Percentiles rank a stretch among this genome's conserved stretches.
Conservation (phyloP, 37 sponge, comb jelly and placozoan species). For the Mnemiopsis leidyi region DNA sequence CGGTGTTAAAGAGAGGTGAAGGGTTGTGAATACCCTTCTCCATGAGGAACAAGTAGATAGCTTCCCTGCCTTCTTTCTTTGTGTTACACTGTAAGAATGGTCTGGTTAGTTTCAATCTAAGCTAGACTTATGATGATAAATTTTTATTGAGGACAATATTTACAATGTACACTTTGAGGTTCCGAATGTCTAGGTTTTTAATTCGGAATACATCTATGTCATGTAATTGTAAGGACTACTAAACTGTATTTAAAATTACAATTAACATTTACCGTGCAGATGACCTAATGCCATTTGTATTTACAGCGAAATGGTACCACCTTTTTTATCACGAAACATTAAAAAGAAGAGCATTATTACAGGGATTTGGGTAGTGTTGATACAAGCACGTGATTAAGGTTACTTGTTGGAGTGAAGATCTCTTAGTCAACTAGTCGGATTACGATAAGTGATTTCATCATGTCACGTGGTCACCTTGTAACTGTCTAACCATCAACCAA, state of each 20-base stretch:
- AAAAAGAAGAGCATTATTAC: neutral
- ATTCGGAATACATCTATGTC: no score
- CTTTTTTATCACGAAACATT: neutral
- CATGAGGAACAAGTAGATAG: slow-evolving; percentile 37
- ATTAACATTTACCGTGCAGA: neutral
- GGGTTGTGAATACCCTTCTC: neutral
- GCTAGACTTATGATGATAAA: no score
- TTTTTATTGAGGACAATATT: no score
- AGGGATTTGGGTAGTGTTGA: neutral
- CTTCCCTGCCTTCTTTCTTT: slow-evolving; percentile 46
- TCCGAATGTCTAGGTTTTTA: no score
- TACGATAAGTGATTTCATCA: no score
- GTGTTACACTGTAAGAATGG: neutral
- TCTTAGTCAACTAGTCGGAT: no score
- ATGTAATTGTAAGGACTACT: neutral
- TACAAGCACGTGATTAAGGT: no score
- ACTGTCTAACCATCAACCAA: no score
- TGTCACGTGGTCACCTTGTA: no score
- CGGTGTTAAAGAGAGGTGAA: slow-evolving; percentile 35
- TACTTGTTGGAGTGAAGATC: no score
- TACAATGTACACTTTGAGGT: no score
- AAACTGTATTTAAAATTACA: neutral
- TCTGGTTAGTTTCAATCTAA: no score
- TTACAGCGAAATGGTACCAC: neutral
- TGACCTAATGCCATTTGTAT: neutral